phyloP scores from a whole-genome alignment of 2,113 vertebrate species.

The Oreochromis tanganicae region DNA sequence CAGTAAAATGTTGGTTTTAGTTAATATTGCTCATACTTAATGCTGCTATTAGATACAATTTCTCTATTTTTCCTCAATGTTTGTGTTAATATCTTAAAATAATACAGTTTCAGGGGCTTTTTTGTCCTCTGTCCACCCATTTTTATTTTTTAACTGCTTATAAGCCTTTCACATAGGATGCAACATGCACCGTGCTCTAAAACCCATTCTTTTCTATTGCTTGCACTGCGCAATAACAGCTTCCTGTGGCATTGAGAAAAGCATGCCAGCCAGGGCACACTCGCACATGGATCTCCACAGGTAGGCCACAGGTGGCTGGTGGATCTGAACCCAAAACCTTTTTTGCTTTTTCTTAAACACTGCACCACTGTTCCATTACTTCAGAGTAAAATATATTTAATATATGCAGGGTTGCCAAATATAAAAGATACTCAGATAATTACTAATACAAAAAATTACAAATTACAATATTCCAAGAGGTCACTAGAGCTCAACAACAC shows the following conservation, averaged over 20 bases:
- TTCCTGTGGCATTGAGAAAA: background rate
- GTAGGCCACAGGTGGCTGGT: accelerated
- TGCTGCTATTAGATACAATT: background rate
- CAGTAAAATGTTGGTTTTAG: background rate
- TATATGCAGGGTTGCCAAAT: background rate
- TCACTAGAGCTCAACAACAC: background rate
- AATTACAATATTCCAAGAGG: background rate
- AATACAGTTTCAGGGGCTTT: accelerated
- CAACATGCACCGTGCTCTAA: accelerated
- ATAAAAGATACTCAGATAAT: background rate
- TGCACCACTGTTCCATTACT: background rate
- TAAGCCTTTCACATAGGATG: background rate
- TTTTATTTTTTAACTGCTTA: background rate
- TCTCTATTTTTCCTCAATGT: background rate
- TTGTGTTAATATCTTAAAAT: background rate
- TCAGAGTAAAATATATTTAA: background rate
- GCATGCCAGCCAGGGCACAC: background rate
- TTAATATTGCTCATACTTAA: background rate
- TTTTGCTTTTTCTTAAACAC: background rate
- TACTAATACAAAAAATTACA: background rate
- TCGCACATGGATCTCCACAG: background rate
- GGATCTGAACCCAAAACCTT: background rate
- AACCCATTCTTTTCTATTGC: background rate
- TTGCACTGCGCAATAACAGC: background rate
- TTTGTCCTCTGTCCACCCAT: accelerated